Percentiles rank a stretch among this genome's conserved stretches.
Evolutionary conservation across 2,888 invertebrate genomes (phyloP).

Genomic region (Zhengitettix transpicula): DNA sequence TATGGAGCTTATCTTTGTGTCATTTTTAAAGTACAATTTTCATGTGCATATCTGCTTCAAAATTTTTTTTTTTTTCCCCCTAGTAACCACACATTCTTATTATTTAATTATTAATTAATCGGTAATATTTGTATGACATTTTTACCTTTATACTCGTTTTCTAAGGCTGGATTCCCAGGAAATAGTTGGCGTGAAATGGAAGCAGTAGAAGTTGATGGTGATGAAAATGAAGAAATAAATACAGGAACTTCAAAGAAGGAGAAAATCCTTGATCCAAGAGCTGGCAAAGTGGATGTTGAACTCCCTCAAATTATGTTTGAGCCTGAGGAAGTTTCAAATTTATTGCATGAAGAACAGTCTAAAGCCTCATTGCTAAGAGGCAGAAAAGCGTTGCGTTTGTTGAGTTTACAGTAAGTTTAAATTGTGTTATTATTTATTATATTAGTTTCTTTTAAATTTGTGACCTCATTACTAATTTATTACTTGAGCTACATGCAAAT

Average conservation of each 20-base stretch:
- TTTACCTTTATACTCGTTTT: conserved; percentile 3
- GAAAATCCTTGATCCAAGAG: conserved; percentile 50
- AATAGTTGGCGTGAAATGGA: conserved; percentile 49
- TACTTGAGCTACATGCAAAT: too few relatives aligned
- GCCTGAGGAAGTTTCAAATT: conserved; percentile 33
- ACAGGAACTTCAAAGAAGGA: background rate
- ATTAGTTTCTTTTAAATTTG: too few relatives aligned
- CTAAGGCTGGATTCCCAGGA: conserved; percentile 53
- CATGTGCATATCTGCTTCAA: too few relatives aligned
- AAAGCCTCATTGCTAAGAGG: background rate
- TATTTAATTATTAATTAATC: too few relatives aligned
- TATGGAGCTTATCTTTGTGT: too few relatives aligned
- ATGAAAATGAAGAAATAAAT: background rate
- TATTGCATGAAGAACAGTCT: conserved; percentile 23
- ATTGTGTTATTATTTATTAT: too few relatives aligned
- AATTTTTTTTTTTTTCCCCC: too few relatives aligned
- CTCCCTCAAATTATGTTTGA: conserved; percentile 52
- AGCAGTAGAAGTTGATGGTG: conserved; percentile 28
- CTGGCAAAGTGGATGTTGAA: conserved; percentile 59
- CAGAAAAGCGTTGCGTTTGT: background rate
- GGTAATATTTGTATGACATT: background rate
- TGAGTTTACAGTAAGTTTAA: background rate
- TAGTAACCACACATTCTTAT: too few relatives aligned
- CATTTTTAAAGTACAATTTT: too few relatives aligned
- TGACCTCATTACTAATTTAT: too few relatives aligned